Conservation (phyloP, 2,888 invertebrate species). For the Eilema depressum region DNA sequence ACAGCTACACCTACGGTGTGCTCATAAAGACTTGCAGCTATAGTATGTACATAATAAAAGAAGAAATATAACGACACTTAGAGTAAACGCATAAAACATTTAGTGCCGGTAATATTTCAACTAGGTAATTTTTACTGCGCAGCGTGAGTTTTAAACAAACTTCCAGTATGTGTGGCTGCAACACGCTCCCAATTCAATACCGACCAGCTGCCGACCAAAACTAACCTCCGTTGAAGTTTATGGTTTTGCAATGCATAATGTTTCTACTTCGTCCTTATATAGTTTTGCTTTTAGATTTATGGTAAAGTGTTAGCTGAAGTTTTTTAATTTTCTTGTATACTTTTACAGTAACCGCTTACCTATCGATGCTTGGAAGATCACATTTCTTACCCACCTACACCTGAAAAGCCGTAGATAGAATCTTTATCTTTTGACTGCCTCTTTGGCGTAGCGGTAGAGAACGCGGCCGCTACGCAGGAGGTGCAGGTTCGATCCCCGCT, state of each 20-base stretch:
- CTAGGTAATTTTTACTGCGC: constrained; percentile 65
- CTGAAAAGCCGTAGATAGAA: too few species aligned
- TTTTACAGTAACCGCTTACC: not conserved
- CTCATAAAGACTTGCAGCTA: not conserved
- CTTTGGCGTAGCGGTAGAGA: too few species aligned
- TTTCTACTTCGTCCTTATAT: not conserved
- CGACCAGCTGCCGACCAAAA: constrained; percentile 65
- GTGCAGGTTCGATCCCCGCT: too few species aligned
- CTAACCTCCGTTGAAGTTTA: constrained; percentile 59
- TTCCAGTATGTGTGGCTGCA: constrained; percentile 61
- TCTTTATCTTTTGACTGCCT: too few species aligned
- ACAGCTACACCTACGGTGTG: not conserved
- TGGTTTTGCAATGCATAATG: constrained; percentile 43
- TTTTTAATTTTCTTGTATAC: not conserved
- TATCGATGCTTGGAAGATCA: too few species aligned
- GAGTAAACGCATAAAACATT: constrained; percentile 51
- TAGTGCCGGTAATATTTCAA: constrained; percentile 63
- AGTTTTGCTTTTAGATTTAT: not conserved
- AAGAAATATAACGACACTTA: constrained; percentile 27
- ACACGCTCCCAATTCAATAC: constrained; percentile 69
- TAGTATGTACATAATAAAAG: not conserved
- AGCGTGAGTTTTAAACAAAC: constrained; percentile 76
- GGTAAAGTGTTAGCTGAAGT: not conserved
- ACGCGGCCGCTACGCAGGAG: too few species aligned
- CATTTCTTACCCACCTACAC: too few species aligned